Conservation (phyloP, 2,797 vertebrate species). For the Artibeus jamaicensis region DNA sequence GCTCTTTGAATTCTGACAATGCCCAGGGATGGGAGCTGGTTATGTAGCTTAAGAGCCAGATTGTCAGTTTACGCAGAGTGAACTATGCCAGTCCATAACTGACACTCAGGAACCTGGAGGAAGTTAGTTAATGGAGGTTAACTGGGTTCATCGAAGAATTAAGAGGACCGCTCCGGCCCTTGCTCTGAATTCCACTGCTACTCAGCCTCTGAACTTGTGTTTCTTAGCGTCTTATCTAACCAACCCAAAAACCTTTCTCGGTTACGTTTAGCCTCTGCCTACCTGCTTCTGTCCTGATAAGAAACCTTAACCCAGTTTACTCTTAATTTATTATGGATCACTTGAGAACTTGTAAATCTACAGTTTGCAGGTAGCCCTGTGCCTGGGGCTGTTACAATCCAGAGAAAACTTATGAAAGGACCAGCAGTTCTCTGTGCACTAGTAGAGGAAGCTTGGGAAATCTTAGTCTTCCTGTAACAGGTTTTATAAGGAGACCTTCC, state of each 20-base stretch:
- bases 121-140: background rate
- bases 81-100: background rate
- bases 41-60: background rate
- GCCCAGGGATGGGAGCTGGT: background rate
- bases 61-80: background rate
- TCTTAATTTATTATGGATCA: conserved; percentile 46
- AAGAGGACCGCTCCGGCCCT: background rate
- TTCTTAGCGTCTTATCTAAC: conserved; percentile 17
- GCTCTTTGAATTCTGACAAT: background rate
- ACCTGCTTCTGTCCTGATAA: background rate
- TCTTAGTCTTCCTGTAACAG: background rate
- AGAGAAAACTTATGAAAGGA: background rate
- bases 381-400: background rate
- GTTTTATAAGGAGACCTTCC: background rate
- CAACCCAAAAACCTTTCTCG: conserved; percentile 41
- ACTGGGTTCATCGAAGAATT: background rate
- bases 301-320: conserved; percentile 29
- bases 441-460: background rate
- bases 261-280: conserved; percentile 41
- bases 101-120: background rate
- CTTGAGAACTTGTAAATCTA: conserved; percentile 18
- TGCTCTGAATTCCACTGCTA: background rate
- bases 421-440: background rate
- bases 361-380: background rate
- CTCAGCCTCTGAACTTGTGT: background rate